Base-by-base conservation (phyloP, 2,797 vertebrate species). In the Myotis myotis region DNA sequence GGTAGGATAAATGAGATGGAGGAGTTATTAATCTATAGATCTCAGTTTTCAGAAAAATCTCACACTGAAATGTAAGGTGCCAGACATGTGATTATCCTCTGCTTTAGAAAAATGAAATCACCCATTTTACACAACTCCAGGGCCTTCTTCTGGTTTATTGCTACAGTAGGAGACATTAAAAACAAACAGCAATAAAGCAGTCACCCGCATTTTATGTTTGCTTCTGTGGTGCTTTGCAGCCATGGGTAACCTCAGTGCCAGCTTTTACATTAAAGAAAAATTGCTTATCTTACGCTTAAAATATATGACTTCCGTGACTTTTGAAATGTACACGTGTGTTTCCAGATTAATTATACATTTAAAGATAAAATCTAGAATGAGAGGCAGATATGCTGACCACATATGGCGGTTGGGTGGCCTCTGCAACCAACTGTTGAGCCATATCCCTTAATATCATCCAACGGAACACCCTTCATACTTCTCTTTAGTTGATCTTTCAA, bases 1-100 rank as follows among this genome's bases (percentile, higher is more conserved):
- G 44, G 0, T 1, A 6, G 49, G 85, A 88, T 83, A 93, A 94
- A 96, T 19, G 44, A 70, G 5, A 95, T 66, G 53, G 3, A 28
- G 86, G 20, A 93, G 15, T 74, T 88, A 96, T 93, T 97, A 91
- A 97, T 97, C 71, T 89, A 81, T 93, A 55, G 75, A 78, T 94
- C 30, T 94, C 9, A 8, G 71, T 97, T 98, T 97, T 95, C 95
- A 92, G 85, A 90, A 95, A 93, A 97, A 91, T 85, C 89, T 57
- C 2, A 79, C 8, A 30, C 8, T 72, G 25, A 87, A 75, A 75
- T 71, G 70, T 89, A 91, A 80, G 62, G 66, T 55, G 68, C 71
- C 87, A 95, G 87, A 68, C 20, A 28, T 80, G 23, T 66, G 66
- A 79, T 95, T 87, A 33, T 86, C 94, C 55, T 91, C 25, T 80